These are phyloP conservation scores for Drosophila hydei DNA, from an alignment of 1,140 invertebrate species.

Conservation along the genomic window DNA sequence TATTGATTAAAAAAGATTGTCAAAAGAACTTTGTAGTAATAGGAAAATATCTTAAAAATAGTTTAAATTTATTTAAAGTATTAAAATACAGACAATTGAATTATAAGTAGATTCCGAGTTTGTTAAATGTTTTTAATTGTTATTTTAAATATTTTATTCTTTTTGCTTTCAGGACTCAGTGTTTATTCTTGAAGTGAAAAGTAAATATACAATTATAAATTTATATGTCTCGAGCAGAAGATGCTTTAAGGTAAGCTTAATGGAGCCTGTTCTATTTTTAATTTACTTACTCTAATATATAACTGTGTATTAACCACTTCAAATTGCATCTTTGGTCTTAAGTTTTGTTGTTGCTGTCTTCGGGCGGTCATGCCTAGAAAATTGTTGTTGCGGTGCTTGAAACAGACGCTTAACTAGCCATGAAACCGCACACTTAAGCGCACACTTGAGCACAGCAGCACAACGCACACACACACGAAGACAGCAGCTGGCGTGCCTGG, in stretches of 20 bases:
- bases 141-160: too few relatives aligned
- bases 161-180: too few relatives aligned
- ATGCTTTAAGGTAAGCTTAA: too few relatives aligned
- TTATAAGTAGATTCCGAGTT: too few relatives aligned
- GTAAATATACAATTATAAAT: too few relatives aligned
- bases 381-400: constrained; percentile 37
- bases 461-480: constrained; percentile 6
- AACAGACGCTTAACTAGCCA: constrained; percentile 45
- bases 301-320: neutral
- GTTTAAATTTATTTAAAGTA: too few relatives aligned
- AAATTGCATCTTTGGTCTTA: neutral
- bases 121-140: too few relatives aligned
- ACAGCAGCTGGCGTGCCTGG: constrained; percentile 10
- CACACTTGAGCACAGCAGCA: constrained; percentile 36
- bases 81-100: too few relatives aligned
- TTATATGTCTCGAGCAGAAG: too few relatives aligned
- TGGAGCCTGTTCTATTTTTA: too few relatives aligned
- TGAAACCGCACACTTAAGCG: constrained; percentile 54
- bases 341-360: constrained; percentile 2
- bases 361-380: constrained; percentile 25
- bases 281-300: neutral
- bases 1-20: neutral
- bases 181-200: too few relatives aligned
- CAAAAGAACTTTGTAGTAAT: neutral
- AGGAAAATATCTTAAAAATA: too few relatives aligned